phyloP scores from a whole-genome alignment of 2,113 vertebrate species.

The Hyla sarda region DNA sequence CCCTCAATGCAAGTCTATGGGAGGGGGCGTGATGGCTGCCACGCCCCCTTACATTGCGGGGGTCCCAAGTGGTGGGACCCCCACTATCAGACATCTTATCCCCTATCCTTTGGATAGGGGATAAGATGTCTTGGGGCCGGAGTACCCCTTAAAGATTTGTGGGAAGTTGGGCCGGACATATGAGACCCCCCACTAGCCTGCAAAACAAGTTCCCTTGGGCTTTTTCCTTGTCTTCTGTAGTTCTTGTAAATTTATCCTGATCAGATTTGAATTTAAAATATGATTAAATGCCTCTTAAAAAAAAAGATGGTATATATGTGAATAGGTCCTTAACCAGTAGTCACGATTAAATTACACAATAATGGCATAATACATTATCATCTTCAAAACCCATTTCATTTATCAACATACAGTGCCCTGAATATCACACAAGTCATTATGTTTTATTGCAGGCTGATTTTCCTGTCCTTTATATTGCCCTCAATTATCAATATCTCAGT shows the following conservation, averaged over 20 bases:
- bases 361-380: constrained; percentile 7
- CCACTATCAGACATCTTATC: no score
- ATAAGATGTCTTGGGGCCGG: no score
- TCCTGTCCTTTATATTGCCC: constrained; percentile 5
- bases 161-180: no score
- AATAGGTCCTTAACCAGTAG: neutral
- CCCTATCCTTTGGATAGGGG: no score
- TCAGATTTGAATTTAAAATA: neutral
- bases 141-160: no score
- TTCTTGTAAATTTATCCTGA: neutral
- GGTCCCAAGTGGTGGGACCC: no score
- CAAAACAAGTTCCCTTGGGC: neutral
- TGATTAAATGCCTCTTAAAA: no score
- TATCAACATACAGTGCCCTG: constrained; percentile 3
- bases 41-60: no score
- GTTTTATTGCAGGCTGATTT: constrained; percentile 15
- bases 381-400: constrained; percentile 11
- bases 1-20: no score
- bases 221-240: neutral
- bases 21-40: no score
- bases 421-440: constrained; percentile 8
- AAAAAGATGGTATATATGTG: neutral
- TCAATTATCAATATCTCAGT: constrained; percentile 7
- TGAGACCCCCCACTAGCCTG: no score
- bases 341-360: neutral